A percentile compares a stretch with the other conserved stretches of the same genome.
Evolutionary conservation across 1,140 invertebrate genomes (phyloP).

Genomic region (Caenorhabditis latens): DNA sequence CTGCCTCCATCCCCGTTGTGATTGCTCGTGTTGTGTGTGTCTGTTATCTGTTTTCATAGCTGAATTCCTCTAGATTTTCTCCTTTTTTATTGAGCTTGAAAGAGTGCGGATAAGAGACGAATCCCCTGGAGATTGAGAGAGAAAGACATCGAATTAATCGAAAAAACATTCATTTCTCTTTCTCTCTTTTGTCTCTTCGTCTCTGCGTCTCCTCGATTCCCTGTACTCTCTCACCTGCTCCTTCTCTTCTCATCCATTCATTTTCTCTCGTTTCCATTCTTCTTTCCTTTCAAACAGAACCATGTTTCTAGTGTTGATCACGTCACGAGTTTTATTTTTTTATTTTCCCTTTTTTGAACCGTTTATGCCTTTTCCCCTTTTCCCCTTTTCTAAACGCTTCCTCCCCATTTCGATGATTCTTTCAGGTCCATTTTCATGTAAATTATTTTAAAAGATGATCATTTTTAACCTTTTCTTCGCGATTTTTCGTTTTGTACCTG

Average conservation of each 20-base stretch:
- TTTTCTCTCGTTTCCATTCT: background rate
- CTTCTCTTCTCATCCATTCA: background rate
- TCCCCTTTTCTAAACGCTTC: background rate
- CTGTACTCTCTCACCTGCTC: too few species aligned
- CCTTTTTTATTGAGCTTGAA: background rate
- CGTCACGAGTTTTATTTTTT: background rate
- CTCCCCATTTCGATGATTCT: background rate
- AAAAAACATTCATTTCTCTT: too few species aligned
- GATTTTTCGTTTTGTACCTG: background rate
- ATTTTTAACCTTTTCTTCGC: background rate
- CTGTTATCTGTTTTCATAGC: background rate
- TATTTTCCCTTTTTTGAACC: background rate
- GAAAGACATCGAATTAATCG: too few species aligned
- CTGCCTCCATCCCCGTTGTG: background rate
- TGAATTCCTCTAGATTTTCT: background rate
- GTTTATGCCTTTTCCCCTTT: background rate
- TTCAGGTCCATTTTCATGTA: background rate
- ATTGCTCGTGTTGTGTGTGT: background rate
- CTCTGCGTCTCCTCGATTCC: too few species aligned
- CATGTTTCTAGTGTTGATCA: conserved; percentile 10
- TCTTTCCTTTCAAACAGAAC: background rate
- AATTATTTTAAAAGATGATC: background rate
- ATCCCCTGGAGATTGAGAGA: too few species aligned
- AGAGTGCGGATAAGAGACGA: too few species aligned
- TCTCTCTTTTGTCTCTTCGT: too few species aligned